Percentiles rank a stretch among this genome's conserved stretches.
Conservation (phyloP, 1,140 invertebrate genomes). For the Drosophila takahashii region DNA sequence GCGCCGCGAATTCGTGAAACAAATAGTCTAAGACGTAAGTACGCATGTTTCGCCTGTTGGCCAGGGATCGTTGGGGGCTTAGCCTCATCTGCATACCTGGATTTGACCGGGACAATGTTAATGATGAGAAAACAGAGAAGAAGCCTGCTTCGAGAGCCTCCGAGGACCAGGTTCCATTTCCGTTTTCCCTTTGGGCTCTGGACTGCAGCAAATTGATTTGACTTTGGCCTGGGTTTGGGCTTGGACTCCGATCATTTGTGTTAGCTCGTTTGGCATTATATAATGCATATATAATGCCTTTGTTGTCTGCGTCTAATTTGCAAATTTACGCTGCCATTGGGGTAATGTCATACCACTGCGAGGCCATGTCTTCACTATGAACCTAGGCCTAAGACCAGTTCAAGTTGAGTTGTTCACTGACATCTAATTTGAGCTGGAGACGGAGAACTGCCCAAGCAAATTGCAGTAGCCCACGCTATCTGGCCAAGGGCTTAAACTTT, state of each 20-base stretch:
- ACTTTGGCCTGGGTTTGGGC: slow-evolving; percentile 39
- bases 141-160: slow-evolving; percentile 5
- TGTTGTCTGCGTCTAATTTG: slow-evolving; percentile 77
- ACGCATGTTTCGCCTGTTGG: slow-evolving; percentile 68
- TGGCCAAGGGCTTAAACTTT: slow-evolving; percentile 13
- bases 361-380: slow-evolving; percentile 9
- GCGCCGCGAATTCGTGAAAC: slow-evolving; percentile 78
- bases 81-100: slow-evolving; percentile 68
- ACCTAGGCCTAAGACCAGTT: slow-evolving; percentile 19
- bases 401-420: slow-evolving; percentile 51
- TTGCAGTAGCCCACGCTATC: slow-evolving; percentile 56
- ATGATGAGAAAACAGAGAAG: slow-evolving; percentile 67
- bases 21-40: slow-evolving; percentile 73
- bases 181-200: slow-evolving; percentile 56
- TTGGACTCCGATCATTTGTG: slow-evolving; percentile 39
- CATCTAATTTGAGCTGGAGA: slow-evolving; percentile 58
- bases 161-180: slow-evolving; percentile 43
- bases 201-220: slow-evolving; percentile 72
- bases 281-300: slow-evolving; percentile 76
- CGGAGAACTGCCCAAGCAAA: slow-evolving; percentile 36
- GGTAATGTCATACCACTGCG: slow-evolving; percentile 59
- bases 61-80: slow-evolving; percentile 47
- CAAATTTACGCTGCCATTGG: slow-evolving; percentile 69
- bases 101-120: slow-evolving; percentile 69
- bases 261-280: slow-evolving; percentile 61